Evolutionary conservation across 2,113 vertebrate genomes (phyloP).

Genomic region (Noturus placidus): DNA sequence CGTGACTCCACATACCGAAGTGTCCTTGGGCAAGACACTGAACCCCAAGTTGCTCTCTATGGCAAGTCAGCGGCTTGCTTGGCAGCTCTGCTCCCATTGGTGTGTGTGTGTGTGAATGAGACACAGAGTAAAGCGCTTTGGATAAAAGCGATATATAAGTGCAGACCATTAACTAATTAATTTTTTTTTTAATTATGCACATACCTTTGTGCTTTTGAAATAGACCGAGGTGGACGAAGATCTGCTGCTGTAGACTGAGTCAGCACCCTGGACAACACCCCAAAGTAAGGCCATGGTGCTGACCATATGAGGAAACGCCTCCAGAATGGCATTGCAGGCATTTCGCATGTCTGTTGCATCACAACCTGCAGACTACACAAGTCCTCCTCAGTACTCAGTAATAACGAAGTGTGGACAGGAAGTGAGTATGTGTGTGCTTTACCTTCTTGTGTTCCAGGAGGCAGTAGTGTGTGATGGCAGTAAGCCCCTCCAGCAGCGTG

Average conservation of each 20-base stretch:
- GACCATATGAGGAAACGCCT: slow-evolving; percentile 84
- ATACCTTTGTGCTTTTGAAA: slow-evolving; percentile 91
- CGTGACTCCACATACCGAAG: too few species aligned
- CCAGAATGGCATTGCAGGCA: slow-evolving; percentile 86
- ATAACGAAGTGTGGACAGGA: neutral
- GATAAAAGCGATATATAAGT: too few species aligned
- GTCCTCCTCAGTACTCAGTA: neutral
- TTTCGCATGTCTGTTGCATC: slow-evolving; percentile 84
- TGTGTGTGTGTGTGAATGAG: too few species aligned
- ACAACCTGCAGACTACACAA: slow-evolving; percentile 53
- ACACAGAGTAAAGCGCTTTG: too few species aligned
- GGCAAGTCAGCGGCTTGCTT: too few species aligned
- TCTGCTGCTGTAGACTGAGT: slow-evolving; percentile 73
- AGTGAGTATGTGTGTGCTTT: neutral
- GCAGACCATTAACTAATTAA: too few species aligned
- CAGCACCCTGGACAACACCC: slow-evolving; percentile 78
- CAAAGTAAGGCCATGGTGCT: slow-evolving; percentile 88
- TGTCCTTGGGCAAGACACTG: too few species aligned
- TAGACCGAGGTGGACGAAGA: slow-evolving; percentile 85
- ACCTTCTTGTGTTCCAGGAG: slow-evolving; percentile 92
- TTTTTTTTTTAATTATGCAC: slow-evolving; percentile 32
- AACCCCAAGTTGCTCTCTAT: too few species aligned
- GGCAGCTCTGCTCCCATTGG: too few species aligned
- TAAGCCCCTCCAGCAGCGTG: slow-evolving; percentile 92
- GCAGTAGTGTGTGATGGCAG: slow-evolving; percentile 89